Base-by-base conservation (phyloP, 1,140 invertebrate genomes). In the Diorhabda carinulata region DNA sequence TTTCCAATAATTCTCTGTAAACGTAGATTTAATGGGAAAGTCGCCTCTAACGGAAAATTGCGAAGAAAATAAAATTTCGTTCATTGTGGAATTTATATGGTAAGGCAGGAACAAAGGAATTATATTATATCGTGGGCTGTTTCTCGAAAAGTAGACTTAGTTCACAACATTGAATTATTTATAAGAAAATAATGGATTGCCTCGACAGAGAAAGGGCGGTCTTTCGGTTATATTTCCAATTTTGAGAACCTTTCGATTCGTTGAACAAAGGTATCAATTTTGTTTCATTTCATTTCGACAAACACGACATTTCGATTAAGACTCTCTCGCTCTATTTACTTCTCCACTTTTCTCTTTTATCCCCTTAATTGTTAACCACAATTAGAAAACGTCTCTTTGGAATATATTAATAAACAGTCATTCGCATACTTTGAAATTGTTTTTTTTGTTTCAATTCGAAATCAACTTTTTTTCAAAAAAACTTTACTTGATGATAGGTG, bases 131-230 rank as follows among this genome's bases (percentile, higher is more conserved):
- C 47, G 47, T 25, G 25, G n/a, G 47, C 47, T n/a, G 47, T 52
- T 52, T 52, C 47, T 52, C 47, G 47, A 52, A 52, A 52, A 52
- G 47, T 52, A 52, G 47, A 52, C 47, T 52, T 8, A 52, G 47
- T 52, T 52, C 47, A 52, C 47, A 52, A 52, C n/a, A 52, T 52
- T 52, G 47, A 52, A 52, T 52, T 52, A 52, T 52, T 52, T 52
- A 52, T 52, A 52, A 52, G 47, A 52, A 52, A 52, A 52, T 52
- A 52, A 52, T 52, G 47, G n/a, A 52, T 52, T 52, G 47, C 47
- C 47, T 52, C 47, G 47, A 52, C 47, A 52, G 6, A 52, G 47
- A 52, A n/a, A 52, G 6, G 47, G 47, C 47, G 47, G 47, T n/a
- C 47, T 52, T 52, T 52, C n/a, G 47, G 47, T 6, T n/a, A 52